Conservation (phyloP, 2,888 invertebrate species). For the Drosophila sordidapex region DNA sequence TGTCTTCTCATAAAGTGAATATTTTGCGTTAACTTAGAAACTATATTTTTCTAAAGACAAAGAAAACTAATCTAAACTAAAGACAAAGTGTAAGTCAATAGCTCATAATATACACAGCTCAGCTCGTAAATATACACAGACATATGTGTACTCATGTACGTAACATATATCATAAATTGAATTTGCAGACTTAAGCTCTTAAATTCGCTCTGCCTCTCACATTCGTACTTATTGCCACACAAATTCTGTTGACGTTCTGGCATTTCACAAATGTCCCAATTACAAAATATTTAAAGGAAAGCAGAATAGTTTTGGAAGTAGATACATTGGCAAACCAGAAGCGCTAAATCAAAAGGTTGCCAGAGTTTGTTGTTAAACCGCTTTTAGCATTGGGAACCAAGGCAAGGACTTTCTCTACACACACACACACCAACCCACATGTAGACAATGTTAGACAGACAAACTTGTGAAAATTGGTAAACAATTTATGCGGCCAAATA, state of each 20-base stretch:
- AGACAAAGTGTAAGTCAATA: background rate
- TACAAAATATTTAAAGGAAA: slow-evolving; percentile 39
- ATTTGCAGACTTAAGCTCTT: background rate
- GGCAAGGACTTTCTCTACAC: slow-evolving; percentile 31
- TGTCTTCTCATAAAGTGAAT: background rate
- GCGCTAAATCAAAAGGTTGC: slow-evolving; percentile 64
- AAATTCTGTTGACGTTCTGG: slow-evolving; percentile 25
- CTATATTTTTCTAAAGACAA: background rate
- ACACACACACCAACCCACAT: slow-evolving; percentile 5
- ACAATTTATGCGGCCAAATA: slow-evolving; percentile 81
- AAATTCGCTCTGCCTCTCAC: background rate
- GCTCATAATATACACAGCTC: background rate
- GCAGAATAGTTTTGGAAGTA: slow-evolving; percentile 3
- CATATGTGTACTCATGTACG: background rate
- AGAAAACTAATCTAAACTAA: too few species aligned
- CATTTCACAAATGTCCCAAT: slow-evolving; percentile 47
- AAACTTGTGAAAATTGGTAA: slow-evolving; percentile 78
- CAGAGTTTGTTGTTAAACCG: slow-evolving; percentile 57
- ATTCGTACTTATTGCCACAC: background rate
- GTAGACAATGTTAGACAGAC: slow-evolving; percentile 12
- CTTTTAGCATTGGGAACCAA: slow-evolving; percentile 62
- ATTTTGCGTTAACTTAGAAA: background rate
- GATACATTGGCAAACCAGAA: slow-evolving; percentile 8
- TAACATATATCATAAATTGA: background rate
- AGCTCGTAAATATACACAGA: background rate